Percentiles rank a stretch among this genome's conserved stretches.
phyloP scores from a whole-genome alignment of 2,888 invertebrate species.

The Pseudococcus jackbeardsleyi region DNA sequence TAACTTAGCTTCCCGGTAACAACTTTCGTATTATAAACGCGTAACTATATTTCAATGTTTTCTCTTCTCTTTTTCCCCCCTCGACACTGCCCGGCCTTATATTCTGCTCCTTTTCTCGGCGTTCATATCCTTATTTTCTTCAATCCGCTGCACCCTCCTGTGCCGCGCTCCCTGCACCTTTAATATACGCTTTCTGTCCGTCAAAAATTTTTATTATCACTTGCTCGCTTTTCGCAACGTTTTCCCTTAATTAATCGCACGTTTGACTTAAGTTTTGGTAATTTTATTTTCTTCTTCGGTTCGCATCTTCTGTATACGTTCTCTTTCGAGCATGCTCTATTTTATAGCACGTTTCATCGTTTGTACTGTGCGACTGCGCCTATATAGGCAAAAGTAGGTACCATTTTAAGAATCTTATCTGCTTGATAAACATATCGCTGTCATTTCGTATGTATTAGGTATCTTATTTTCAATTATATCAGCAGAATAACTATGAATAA shows the following conservation, averaged over 20 bases:
- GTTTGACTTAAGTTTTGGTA: constrained; percentile 54
- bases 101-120: background rate
- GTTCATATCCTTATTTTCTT: background rate
- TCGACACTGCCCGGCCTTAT: background rate
- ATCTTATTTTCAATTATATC: too few relatives aligned
- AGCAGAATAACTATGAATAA: too few relatives aligned
- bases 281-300: constrained; percentile 48
- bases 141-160: background rate
- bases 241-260: constrained; percentile 61
- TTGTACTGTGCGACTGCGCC: background rate
- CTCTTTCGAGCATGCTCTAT: background rate
- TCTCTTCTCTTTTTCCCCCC: background rate
- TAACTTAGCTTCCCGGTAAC: constrained; percentile 60
- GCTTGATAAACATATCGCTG: background rate
- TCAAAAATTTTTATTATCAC: constrained; percentile 60
- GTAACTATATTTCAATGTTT: constrained; percentile 59
- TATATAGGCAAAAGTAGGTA: background rate
- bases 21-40: constrained; percentile 64
- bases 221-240: constrained; percentile 31
- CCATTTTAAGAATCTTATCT: background rate
- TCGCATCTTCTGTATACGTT: background rate
- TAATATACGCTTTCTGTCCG: constrained; percentile 26
- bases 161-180: background rate
- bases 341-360: background rate
- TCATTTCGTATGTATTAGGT: too few relatives aligned